phyloP scores from a whole-genome alignment of 2,888 invertebrate genomes.

The Xestia xanthographa region DNA sequence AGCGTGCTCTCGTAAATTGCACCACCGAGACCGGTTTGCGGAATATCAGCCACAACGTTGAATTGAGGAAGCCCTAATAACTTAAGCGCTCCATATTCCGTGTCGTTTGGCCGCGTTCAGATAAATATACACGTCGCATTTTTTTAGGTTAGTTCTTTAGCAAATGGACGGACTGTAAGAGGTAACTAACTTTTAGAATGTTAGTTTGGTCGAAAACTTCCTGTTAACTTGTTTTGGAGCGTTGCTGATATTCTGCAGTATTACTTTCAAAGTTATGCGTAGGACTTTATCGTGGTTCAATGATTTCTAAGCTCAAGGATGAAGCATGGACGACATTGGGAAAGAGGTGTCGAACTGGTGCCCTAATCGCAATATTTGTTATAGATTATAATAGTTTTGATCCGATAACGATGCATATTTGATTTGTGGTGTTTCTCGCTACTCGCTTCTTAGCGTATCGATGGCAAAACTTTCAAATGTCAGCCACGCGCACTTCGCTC shows the following conservation, averaged over 20 bases:
- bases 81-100: conserved; percentile 72
- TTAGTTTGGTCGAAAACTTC: not conserved
- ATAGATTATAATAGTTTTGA: not conserved
- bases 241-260: not conserved
- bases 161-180: not conserved
- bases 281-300: not conserved
- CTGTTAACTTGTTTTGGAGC: too few relatives aligned
- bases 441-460: not conserved
- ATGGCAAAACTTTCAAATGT: too few relatives aligned
- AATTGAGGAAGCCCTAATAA: conserved; percentile 83
- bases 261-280: not conserved
- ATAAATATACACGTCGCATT: conserved; percentile 59
- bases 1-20: conserved; percentile 52
- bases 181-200: not conserved
- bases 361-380: not conserved
- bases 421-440: not conserved
- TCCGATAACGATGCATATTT: not conserved
- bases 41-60: conserved; percentile 77
- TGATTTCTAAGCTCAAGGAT: not conserved
- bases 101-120: conserved; percentile 63
- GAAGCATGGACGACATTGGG: not conserved
- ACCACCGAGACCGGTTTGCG: conserved; percentile 73
- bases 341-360: not conserved
- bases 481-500: too few relatives aligned
- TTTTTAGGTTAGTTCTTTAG: conserved; percentile 58